Base-by-base conservation (phyloP, 2,797 vertebrate genomes). In the Poeciliopsis turneri region DNA sequence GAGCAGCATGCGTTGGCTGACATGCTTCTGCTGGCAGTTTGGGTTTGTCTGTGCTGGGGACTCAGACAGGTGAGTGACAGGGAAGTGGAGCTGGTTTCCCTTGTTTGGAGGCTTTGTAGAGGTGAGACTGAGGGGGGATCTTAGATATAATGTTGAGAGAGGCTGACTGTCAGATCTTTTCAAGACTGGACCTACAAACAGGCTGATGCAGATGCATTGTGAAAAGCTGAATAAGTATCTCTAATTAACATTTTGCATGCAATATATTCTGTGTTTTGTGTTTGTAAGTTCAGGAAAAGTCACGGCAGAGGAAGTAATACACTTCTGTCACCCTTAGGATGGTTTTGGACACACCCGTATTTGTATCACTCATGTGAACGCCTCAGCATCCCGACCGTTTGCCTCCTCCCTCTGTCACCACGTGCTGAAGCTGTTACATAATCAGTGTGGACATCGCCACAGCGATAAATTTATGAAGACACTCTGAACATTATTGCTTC, bases 61-160 rank as follows among this genome's bases (percentile, higher is more conserved):
- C 85, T 90, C 91, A 84, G 86, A 90, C 86, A 93, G 94, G 93
- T 95, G 93, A 95, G 94, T 25, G 6, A 79, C 1, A 39, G 68
- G 79, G 78, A 53, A 76, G 82, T 10, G 9, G 66, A 20, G 79
- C 75, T 53, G 80, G 73, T 55, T 79, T 53, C 57, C 45, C 80
- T 85, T 90, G 87, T 92, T 93, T 72, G 59, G 69, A 75, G 72
- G 51, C 59, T 78, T 76, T 66, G 81, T 76, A 81, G 75, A 46
- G 72, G 66, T 41, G 64, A n/a, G 68, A 41, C 23, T 13, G 23
- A 9, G 25, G 43, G 68, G 41, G 43, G 68, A n/a, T 28, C 2
- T n/a, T 46, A 9, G 70, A 73, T 64, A 72, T 75, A 78, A 66
- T 49, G 76, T 79, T 82, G 81, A 87, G 79, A 75, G 83, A 83